These are phyloP conservation scores for Synergus umbraculus DNA, from an alignment of 2,888 invertebrate genomes.

Conservation along the genomic window DNA sequence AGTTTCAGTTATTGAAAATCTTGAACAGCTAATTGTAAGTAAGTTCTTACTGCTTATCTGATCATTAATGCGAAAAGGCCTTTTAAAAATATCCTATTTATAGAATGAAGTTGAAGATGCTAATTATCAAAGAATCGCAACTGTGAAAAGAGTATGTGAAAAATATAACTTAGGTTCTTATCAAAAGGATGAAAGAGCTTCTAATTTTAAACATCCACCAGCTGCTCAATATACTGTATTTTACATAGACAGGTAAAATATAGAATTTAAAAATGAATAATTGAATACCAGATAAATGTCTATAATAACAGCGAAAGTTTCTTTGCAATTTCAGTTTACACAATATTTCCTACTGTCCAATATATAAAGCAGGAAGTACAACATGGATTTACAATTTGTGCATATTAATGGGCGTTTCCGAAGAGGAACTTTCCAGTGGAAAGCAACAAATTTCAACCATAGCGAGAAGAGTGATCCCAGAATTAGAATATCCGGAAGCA, in stretches of 20 bases:
- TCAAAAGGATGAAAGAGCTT: conserved; percentile 57
- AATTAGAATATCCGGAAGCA: conserved; percentile 74
- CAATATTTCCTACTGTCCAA: conserved; percentile 77
- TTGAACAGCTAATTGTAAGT: conserved; percentile 56
- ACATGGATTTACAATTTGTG: conserved; percentile 78
- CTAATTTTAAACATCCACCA: conserved; percentile 76
- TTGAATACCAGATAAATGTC: background rate
- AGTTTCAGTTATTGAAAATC: conserved; percentile 30
- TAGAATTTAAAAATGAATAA: background rate
- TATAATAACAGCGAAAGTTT: background rate
- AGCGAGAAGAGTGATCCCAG: conserved; percentile 68
- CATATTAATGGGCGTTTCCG: conserved; percentile 74
- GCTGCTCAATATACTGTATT: conserved; percentile 77
- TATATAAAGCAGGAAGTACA: conserved; percentile 78
- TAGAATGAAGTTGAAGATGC: conserved; percentile 77
- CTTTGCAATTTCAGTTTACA: conserved; percentile 64
- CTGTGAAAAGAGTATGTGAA: conserved; percentile 71
- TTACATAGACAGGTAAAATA: conserved; percentile 75
- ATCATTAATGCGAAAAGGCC: background rate
- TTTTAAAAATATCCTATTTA: conserved; percentile 32
- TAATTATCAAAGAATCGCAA: conserved; percentile 75
- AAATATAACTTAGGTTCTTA: conserved; percentile 76
- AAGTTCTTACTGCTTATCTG: background rate
- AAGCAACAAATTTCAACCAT: conserved; percentile 70
- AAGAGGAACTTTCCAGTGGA: conserved; percentile 69